Base-by-base conservation (phyloP, 2,888 invertebrate genomes). In the Drosophila formosana region DNA sequence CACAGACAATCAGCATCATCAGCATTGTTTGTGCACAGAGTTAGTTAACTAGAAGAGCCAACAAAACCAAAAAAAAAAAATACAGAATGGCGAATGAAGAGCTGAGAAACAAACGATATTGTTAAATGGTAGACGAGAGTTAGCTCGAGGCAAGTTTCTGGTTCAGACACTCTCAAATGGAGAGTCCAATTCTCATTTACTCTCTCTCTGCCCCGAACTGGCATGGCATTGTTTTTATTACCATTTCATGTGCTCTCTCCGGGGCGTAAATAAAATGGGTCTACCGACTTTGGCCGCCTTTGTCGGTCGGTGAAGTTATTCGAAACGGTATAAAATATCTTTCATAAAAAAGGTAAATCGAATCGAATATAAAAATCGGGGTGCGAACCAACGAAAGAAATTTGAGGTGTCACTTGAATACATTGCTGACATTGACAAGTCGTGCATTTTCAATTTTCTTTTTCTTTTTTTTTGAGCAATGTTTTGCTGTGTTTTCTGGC, bases 1-100 rank as follows among this genome's bases (percentile, higher is more conserved):
- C 69, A 65, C 71, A 83, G 75, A 83, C 82, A 87, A 85, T 85
- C 87, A 87, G 83, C 83, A 82, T 83, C 86, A 86, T 83, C 88
- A 84, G 86, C 83, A 83, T 78, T 86, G 83, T 83, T 83, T 83
- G 86, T 82, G 71, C 87, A 67, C 56, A 49, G 66, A 74, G 80
- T 80, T 85, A 74, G 85, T 75, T 73, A 63, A 70, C 77, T n/a
- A 32, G 50, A 67, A 68, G 62, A 65, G 50, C 23, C 32, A n/a
- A 49, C 7, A 9, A 57, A 32, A 39, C 49, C 39, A 43, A 13
- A 34, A n/a, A 25, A 50, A 51, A 39, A 47, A 49, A 66, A 25
- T n/a, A 28, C 26, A 43, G 26, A 6, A 46, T 28, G 5, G n/a
- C 3, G 6, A 55, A 7, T 34, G 3, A 25, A 11, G 43, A 30